Evolutionary conservation across 2,113 vertebrate genomes (phyloP), one percentile per base, ranked within the genome.

Genomic region (Equus quagga): DNA sequence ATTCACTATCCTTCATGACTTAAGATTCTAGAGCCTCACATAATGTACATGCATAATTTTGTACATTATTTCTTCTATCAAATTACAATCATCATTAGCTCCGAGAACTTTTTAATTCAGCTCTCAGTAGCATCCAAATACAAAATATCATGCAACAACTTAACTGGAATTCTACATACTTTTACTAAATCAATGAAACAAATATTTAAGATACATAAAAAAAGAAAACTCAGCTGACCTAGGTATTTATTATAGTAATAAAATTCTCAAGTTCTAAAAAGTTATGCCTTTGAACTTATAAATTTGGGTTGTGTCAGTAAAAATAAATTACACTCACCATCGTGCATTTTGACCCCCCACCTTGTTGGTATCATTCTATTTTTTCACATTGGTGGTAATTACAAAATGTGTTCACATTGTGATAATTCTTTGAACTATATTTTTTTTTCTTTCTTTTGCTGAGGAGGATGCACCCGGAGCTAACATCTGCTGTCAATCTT

Each of bases 151-250:
- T 58, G 28, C 11, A 73, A 6, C 82, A 41, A 69, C 33, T 89
- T 91, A 46, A 87, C 8, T 65, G 13, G 6, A 89, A 31, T 85
- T 93, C 72, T 73, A 58, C 19, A 8, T 64, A 86, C 18, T 86
- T 94, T 87, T 91, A 75, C 33, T 65, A 90, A 58, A 93, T 58
- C 26, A 91, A 54, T 81, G 49, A 95, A 88, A 75, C 31, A 79
- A 94, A 56, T 76, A 84, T 65, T 78, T 89, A 92, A 65, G 26
- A 92, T 82, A 31, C 36, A 56, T 76, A 54, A 89, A 97, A 95
- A 41, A 64, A 92, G 49, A 81, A 81, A 88, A 83, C 15, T 95
- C 3, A n/a, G 44, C n/a, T 3, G 31, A 76, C 17, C 18, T 36
- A 76, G 19, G 17, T 95, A 76, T 89, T 89, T 96, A 92, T 75